Evolutionary conservation across 1,140 invertebrate genomes (phyloP), one percentile per base, ranked within the genome.

Genomic region (Cataglyphis hispanica): DNA sequence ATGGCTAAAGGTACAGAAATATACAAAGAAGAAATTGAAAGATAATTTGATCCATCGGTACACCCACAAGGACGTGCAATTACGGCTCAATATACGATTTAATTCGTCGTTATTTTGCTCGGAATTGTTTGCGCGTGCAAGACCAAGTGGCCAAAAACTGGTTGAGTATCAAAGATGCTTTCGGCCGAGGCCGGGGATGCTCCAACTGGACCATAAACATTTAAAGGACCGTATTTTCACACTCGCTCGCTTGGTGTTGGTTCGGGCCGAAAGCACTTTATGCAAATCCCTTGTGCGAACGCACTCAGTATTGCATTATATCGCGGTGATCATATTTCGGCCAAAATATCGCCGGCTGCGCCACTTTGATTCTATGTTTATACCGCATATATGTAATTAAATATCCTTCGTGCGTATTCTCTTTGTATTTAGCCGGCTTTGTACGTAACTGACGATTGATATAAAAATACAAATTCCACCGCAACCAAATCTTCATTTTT

Each of bases 51-150:
- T 31, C 31, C 31, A 31, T 72, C 34, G 10, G 25, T 72, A 83
- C 63, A 53, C 67, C 77, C 78, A 81, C 50, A 53, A 87, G 61
- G 87, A 88, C 74, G 67, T 86, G 67, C 86, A 85, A 88, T 87
- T 89, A 87, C 46, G 60, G 60, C 58, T 40, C 80, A 80, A 88
- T 67, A 58, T 85, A 88, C 86, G 74, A 89, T 88, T 85, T 89
- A 89, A 89, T 88, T 78, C 83, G 16, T 60, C 50, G 64, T 63
- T 61, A 25, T 37, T 27, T 81, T 56, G 8, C 64, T 53, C 60
- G 60, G 74, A 75, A 61, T 85, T 88, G 81, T 80, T 74, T 83
- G 75, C 87, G 75, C 84, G 77, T 86, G 72, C 72, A 89, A 50
- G 43, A 7, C 46, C 60, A 53, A 78, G 46, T 64, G 60, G 27